These are phyloP conservation scores for Spheniscus mendiculus DNA, from an alignment of 2,113 vertebrate species.

Conservation along the genomic window DNA sequence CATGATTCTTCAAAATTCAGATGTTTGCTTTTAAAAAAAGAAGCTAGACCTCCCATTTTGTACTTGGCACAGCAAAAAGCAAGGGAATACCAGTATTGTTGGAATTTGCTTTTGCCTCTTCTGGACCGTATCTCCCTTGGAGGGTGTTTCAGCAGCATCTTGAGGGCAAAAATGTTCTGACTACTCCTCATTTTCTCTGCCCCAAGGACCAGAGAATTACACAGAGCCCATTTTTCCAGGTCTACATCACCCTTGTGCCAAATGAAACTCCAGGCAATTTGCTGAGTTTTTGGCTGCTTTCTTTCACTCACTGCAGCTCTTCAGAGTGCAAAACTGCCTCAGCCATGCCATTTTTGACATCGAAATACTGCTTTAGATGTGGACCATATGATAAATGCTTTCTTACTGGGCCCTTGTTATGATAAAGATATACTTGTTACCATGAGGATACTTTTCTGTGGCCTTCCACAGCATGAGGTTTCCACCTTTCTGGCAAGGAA, in stretches of 20 bases:
- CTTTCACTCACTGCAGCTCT: not conserved
- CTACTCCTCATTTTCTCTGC: not conserved
- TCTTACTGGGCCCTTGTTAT: not conserved
- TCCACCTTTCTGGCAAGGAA: not conserved
- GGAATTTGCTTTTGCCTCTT: not conserved
- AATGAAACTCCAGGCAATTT: not conserved
- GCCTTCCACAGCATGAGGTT: not conserved
- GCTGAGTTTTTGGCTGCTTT: not conserved
- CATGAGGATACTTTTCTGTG: not conserved
- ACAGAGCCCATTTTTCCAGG: not conserved
- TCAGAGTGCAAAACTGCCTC: not conserved
- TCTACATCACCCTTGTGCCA: not conserved
- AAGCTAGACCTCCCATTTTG: not conserved
- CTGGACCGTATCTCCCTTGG: not conserved
- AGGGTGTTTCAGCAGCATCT: not conserved
- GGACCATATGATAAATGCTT: not conserved
- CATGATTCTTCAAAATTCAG: not conserved
- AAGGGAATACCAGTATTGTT: not conserved
- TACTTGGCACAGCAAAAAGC: not conserved
- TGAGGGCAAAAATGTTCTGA: not conserved
- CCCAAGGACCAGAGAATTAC: not conserved
- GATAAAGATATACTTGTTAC: not conserved
- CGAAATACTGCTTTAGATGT: not conserved
- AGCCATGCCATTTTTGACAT: not conserved
- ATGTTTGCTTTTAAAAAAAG: not conserved